Evolutionary conservation across 1,140 invertebrate genomes (phyloP).

Genomic region (Colletes gigas): DNA sequence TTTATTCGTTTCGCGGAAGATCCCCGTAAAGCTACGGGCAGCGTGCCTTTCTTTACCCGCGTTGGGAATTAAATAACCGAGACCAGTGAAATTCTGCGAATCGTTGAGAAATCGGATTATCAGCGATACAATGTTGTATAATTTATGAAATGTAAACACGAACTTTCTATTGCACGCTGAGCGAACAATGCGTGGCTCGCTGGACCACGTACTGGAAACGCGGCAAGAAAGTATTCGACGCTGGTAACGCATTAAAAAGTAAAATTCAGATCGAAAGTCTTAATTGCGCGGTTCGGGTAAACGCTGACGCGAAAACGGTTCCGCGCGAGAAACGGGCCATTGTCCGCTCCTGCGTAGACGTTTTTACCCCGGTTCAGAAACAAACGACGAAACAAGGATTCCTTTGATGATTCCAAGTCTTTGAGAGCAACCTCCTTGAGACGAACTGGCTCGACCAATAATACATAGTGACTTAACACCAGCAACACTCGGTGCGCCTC

Average conservation of each 20-base stretch:
- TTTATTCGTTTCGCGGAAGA: background rate
- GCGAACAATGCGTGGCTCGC: constrained; percentile 13
- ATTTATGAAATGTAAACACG: constrained; percentile 26
- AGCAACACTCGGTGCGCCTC: constrained; percentile 70
- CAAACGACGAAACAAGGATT: constrained; percentile 29
- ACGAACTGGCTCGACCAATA: constrained; percentile 61
- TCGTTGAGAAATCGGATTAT: background rate
- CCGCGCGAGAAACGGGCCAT: background rate
- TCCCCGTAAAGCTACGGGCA: background rate
- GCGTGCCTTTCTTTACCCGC: background rate
- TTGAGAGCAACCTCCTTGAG: constrained; percentile 50
- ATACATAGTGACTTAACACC: constrained; percentile 74
- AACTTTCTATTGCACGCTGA: constrained; percentile 38
- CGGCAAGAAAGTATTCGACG: background rate
- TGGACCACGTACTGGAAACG: constrained; percentile 26
- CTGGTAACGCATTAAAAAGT: background rate
- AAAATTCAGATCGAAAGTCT: background rate
- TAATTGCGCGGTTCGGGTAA: too few relatives aligned
- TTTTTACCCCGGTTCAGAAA: background rate
- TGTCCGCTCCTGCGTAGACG: background rate
- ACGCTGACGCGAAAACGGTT: background rate
- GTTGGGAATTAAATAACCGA: background rate
- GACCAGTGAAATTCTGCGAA: constrained; percentile 3
- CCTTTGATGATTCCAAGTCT: constrained; percentile 36
- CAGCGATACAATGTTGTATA: background rate